These are phyloP conservation scores for Chloroclystis v-ata DNA, from an alignment of 2,888 invertebrate genomes.

Conservation along the genomic window DNA sequence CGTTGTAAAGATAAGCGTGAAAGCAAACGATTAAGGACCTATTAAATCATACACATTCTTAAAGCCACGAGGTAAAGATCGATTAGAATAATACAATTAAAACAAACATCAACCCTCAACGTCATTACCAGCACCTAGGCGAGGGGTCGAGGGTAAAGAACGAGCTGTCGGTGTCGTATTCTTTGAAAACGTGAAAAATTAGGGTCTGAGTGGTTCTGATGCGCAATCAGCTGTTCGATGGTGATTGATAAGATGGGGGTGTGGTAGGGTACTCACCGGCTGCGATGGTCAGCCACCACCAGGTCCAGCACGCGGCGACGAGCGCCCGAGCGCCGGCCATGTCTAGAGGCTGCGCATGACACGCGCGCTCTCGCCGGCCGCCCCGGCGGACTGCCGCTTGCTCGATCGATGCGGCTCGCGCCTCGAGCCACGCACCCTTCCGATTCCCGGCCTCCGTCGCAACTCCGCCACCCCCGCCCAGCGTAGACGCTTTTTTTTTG, in stretches of 20 bases:
- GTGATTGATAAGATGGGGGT: conserved; percentile 11
- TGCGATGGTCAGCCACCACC: conserved; percentile 75
- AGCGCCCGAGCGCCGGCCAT: conserved; percentile 79
- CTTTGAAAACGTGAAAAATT: conserved; percentile 49
- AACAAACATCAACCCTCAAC: conserved; percentile 42
- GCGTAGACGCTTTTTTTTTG: no score
- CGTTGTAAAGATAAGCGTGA: conserved; percentile 13
- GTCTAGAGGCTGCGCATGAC: conserved; percentile 73
- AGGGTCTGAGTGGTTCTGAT: conserved; percentile 37
- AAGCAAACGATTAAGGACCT: conserved; percentile 14
- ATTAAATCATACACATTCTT: conserved; percentile 7
- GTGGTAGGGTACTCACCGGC: conserved; percentile 64
- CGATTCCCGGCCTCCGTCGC: conserved; percentile 42
- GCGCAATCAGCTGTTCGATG: conserved; percentile 53
- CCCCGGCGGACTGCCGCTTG: conserved; percentile 72
- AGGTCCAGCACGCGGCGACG: conserved; percentile 74
- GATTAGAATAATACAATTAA: conserved; percentile 41
- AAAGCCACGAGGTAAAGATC: conserved; percentile 26
- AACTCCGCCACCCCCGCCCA: conserved; percentile 52
- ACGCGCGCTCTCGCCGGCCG: conserved; percentile 77
- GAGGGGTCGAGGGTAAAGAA: conserved; percentile 44
- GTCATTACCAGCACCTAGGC: conserved; percentile 35
- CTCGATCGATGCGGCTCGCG: conserved; percentile 62
- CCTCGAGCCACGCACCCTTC: conserved; percentile 61
- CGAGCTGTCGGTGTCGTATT: conserved; percentile 40